phyloP scores from a whole-genome alignment of 2,797 vertebrate species.

The Numenius phaeopus region DNA sequence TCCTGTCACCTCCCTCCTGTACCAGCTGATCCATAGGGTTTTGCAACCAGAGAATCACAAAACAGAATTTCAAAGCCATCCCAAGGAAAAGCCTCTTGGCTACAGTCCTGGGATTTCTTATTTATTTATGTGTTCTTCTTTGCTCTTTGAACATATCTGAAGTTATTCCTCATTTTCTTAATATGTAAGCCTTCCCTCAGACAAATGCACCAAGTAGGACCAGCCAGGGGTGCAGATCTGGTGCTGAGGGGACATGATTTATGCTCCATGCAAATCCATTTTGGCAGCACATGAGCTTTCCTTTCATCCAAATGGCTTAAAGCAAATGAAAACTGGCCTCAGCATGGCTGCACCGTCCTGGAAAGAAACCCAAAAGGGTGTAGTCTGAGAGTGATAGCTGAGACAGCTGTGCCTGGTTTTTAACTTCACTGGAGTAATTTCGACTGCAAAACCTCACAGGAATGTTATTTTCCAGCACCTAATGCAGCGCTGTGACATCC shows the following conservation, averaged over 20 bases:
- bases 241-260: slow-evolving; percentile 6
- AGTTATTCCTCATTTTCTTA: neutral
- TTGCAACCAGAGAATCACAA: neutral
- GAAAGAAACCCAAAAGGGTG: slow-evolving; percentile 21
- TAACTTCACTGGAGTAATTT: neutral
- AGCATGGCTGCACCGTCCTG: neutral
- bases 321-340: slow-evolving; percentile 17
- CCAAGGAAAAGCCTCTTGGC: neutral
- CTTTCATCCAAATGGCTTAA: slow-evolving; percentile 44
- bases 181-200: neutral
- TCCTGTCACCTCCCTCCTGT: neutral
- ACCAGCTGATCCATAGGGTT: neutral
- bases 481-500: neutral
- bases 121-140: slow-evolving; percentile 21
- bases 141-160: slow-evolving; percentile 30
- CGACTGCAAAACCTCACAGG: neutral
- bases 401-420: neutral
- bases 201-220: neutral
- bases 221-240: slow-evolving; percentile 1
- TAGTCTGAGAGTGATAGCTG: neutral
- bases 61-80: neutral
- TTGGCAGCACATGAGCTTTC: slow-evolving; percentile 9
- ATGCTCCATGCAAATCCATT: slow-evolving; percentile 5
- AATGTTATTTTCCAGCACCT: neutral
- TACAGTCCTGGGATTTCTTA: neutral